Evolutionary conservation across 2,113 vertebrate genomes (phyloP), one percentile per base, ranked within the genome.

Genomic region (Sinocyclocheilus anshuiensis): DNA sequence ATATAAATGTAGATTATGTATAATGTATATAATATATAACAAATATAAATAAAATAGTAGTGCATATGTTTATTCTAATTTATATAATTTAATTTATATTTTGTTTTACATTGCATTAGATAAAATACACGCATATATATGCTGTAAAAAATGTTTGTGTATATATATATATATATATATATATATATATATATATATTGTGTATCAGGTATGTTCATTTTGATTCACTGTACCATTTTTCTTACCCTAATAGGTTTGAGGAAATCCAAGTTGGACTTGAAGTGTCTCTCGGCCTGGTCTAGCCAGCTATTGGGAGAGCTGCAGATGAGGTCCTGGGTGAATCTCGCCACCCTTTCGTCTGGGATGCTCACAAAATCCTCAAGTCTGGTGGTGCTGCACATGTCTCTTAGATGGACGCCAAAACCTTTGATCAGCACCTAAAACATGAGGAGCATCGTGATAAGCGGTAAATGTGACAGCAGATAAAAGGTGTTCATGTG

Each of bases 351-450:
- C 0, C 55, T 86, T 0, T 1, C 86, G 90, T 97, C 94, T 0
- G 87, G 84, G 86, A 96, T 93, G 0, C 0, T 94, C 20, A 97
- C 93, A 88, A 95, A 96, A 42, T 96, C 92, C 48, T 92, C 84
- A 0, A 94, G 71, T 0, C 48, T 77, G 0, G 92, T 92, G 11
- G 29, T 89, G 84, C 95, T 95, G 91, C 97, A 98, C 90, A 97
- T 90, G 91, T 96, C 92, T 77, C 26, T 92, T 63, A 98, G 87
- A 53, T 90, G 95, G 69, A 96, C 95, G 9, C 93, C 94, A 1
- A 94, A 95, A 11, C 97, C 97, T 87, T 89, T 94, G 10, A 95
- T 88, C 63, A 98, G 48, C 22, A 97, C 94, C 97, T 98, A 83
- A 71, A 80, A 85, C 39, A 48, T 0, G 45, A 20, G 18, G 36